phyloP scores from a whole-genome alignment of 2,888 invertebrate genomes.

The Drosophila crucigera region DNA sequence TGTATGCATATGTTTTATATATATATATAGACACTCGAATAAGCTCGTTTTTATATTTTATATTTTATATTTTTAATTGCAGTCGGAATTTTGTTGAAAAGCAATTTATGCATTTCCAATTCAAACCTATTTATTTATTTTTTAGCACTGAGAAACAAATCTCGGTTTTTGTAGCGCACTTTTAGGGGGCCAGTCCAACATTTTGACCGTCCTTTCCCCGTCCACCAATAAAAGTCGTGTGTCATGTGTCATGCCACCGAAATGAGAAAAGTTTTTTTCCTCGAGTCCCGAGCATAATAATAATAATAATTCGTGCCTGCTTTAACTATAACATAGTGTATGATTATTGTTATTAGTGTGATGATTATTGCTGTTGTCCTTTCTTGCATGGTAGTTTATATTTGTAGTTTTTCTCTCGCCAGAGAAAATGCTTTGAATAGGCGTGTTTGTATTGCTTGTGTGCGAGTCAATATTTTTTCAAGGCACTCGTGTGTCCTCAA shows the following conservation, averaged over 20 bases:
- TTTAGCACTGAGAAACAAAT: constrained; percentile 39
- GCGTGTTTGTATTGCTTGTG: constrained; percentile 27
- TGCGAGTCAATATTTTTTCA: constrained; percentile 51
- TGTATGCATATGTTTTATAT: background rate
- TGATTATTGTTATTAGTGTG: constrained; percentile 55
- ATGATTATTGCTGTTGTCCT: constrained; percentile 34
- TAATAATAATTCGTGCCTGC: constrained; percentile 37
- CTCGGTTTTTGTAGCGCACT: background rate
- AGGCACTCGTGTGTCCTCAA: constrained; percentile 27
- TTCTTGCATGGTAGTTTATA: constrained; percentile 11
- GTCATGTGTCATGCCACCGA: constrained; percentile 61
- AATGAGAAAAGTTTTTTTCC: constrained; percentile 70
- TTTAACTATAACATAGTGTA: constrained; percentile 40
- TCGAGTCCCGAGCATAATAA: constrained; percentile 11
- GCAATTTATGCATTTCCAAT: constrained; percentile 59
- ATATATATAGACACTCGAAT: background rate
- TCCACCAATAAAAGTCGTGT: background rate
- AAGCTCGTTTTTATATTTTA: constrained; percentile 1
- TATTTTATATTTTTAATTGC: constrained; percentile 41
- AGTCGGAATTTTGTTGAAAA: constrained; percentile 40
- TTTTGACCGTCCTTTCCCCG: background rate
- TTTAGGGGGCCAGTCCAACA: background rate
- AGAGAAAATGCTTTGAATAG: constrained; percentile 18
- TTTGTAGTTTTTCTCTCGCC: constrained; percentile 5
- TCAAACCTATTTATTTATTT: constrained; percentile 45